Evolutionary conservation across 1,140 invertebrate genomes (phyloP).

Genomic region (Panagrolaimus sp.): DNA sequence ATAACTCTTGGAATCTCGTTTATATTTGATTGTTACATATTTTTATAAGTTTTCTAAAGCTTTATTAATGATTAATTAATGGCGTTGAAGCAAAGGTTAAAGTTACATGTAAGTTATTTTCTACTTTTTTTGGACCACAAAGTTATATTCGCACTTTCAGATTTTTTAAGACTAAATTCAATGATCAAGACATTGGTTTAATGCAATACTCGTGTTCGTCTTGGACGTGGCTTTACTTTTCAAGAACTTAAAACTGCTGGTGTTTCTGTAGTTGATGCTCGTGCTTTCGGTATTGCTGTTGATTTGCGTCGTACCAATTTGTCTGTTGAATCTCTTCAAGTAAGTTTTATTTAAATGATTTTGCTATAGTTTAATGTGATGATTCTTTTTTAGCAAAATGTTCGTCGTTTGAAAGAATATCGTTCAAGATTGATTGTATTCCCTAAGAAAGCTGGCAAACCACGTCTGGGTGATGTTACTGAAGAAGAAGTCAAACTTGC

Average conservation of each 20-base stretch:
- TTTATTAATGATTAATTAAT: too few species aligned
- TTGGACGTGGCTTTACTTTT: conserved; percentile 89
- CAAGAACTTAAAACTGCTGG: conserved; percentile 75
- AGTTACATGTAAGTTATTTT: too few species aligned
- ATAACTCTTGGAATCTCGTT: too few species aligned
- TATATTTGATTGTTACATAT: too few species aligned
- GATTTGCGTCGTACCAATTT: conserved; percentile 88
- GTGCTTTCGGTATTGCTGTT: conserved; percentile 87
- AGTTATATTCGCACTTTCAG: too few species aligned
- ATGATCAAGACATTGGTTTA: too few species aligned
- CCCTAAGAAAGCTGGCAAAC: conserved; percentile 77
- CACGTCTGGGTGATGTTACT: conserved; percentile 85
- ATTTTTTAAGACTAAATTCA: too few species aligned
- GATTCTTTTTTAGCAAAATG: conserved; percentile 71
- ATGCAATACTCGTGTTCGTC: conserved; percentile 78
- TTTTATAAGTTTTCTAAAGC: too few species aligned
- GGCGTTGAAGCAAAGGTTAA: too few species aligned
- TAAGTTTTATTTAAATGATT: conserved; percentile 17
- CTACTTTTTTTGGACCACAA: too few species aligned
- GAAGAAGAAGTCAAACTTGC: conserved; percentile 86
- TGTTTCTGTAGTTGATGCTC: conserved; percentile 66
- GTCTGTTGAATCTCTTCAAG: conserved; percentile 77
- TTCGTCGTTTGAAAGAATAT: conserved; percentile 92
- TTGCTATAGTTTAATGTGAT: conserved; percentile 25
- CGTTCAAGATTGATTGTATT: conserved; percentile 89